Percentiles rank a stretch among this genome's conserved stretches.
Evolutionary conservation across 2,888 invertebrate genomes (phyloP).

Genomic region (Melanchra persicariae): DNA sequence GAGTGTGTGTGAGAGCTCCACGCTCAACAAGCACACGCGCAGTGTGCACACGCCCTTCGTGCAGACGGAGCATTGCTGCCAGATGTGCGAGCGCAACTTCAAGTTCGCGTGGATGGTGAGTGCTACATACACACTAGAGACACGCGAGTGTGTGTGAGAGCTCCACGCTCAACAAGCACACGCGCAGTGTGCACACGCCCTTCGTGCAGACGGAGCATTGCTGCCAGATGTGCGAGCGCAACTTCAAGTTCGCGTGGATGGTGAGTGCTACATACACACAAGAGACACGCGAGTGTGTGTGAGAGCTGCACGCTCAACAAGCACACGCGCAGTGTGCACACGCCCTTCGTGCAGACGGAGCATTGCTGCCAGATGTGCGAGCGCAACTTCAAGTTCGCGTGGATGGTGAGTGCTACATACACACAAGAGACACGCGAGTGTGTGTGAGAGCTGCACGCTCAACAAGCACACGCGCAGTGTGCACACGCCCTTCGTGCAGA

Average conservation of each 20-base stretch:
- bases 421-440: too few species aligned
- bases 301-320: slow-evolving; percentile 85
- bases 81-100: slow-evolving; percentile 73
- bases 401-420: slow-evolving; percentile 79
- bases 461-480: slow-evolving; percentile 78
- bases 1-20: too few species aligned
- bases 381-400: slow-evolving; percentile 74
- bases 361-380: slow-evolving; percentile 76
- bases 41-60: slow-evolving; percentile 74
- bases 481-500: slow-evolving; percentile 73
- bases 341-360: slow-evolving; percentile 69
- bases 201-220: slow-evolving; percentile 68
- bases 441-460: slow-evolving; percentile 83
- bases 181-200: slow-evolving; percentile 72
- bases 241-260: slow-evolving; percentile 80
- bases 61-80: slow-evolving; percentile 72
- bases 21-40: slow-evolving; percentile 82
- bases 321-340: slow-evolving; percentile 75
- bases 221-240: slow-evolving; percentile 74
- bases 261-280: slow-evolving; percentile 68
- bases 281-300: too few species aligned
- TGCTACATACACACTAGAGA: not conserved
- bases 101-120: slow-evolving; percentile 81
- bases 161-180: slow-evolving; percentile 85
- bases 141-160: too few species aligned